These are phyloP conservation scores for Carassius gibelio DNA, from an alignment of 2,113 vertebrate genomes.

Conservation along the genomic window DNA sequence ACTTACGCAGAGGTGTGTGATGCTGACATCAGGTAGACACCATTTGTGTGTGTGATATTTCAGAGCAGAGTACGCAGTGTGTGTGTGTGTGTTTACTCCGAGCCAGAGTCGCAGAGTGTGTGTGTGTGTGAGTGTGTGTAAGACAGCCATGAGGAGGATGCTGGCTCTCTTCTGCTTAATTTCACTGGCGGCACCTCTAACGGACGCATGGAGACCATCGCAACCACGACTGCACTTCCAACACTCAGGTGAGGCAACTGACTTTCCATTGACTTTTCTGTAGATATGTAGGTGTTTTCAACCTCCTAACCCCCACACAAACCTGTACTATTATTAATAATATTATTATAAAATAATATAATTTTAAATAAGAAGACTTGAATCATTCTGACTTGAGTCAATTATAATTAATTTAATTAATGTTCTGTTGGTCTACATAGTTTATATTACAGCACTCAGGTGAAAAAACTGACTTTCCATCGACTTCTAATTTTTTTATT, in stretches of 20 bases:
- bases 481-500: background rate
- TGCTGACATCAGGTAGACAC: constrained; percentile 2
- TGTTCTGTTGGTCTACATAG: background rate
- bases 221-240: constrained; percentile 56
- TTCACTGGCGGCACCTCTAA: constrained; percentile 61
- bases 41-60: constrained; percentile 15
- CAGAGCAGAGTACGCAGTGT: background rate
- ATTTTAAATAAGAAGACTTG: background rate
- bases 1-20: constrained; percentile 27
- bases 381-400: background rate
- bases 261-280: background rate
- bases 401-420: background rate
- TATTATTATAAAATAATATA: background rate
- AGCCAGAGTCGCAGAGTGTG: constrained; percentile 15
- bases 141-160: constrained; percentile 64
- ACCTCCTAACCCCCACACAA: background rate
- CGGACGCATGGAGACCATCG: constrained; percentile 60
- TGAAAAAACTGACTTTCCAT: background rate
- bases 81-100: constrained; percentile 9
- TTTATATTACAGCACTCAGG: background rate
- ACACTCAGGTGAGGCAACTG: constrained; percentile 52
- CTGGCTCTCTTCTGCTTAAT: constrained; percentile 59
- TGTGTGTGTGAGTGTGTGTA: background rate
- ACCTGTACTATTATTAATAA: background rate
- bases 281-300: background rate